These are phyloP conservation scores for Scaptomyza flava DNA, from an alignment of 2,888 invertebrate species.

Conservation along the genomic window DNA sequence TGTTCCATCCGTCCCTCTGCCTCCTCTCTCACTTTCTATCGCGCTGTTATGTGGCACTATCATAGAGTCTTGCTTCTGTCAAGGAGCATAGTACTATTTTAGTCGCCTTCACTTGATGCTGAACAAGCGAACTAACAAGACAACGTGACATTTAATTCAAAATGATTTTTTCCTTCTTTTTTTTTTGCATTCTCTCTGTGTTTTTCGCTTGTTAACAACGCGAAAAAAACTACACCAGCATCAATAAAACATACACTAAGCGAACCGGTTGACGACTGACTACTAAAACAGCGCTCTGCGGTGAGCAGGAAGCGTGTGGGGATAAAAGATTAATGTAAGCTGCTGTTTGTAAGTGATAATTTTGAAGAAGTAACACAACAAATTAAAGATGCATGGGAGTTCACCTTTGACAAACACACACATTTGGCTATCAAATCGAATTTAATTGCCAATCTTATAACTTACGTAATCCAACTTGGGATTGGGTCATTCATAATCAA, in stretches of 20 bases:
- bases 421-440: not conserved
- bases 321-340: constrained; percentile 8
- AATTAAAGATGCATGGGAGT: constrained; percentile 7
- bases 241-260: constrained; percentile 12
- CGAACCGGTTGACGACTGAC: constrained; percentile 29
- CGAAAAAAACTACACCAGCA: not conserved
- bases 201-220: constrained; percentile 47
- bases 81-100: constrained; percentile 62
- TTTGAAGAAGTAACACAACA: not conserved
- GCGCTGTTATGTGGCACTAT: constrained; percentile 48
- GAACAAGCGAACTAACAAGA: constrained; percentile 68
- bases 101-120: constrained; percentile 59
- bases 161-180: constrained; percentile 41
- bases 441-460: constrained; percentile 28
- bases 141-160: constrained; percentile 74
- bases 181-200: not conserved
- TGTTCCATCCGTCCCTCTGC: not conserved
- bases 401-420: constrained; percentile 29
- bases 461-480: constrained; percentile 18
- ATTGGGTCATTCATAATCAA: constrained; percentile 1
- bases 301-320: not conserved
- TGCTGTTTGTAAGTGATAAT: constrained; percentile 16
- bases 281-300: not conserved
- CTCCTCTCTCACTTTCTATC: not conserved
- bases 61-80: constrained; percentile 37